These are phyloP conservation scores for Basileuterus tristriatus DNA, from an alignment of 2,797 vertebrate species.

Conservation along the genomic window DNA sequence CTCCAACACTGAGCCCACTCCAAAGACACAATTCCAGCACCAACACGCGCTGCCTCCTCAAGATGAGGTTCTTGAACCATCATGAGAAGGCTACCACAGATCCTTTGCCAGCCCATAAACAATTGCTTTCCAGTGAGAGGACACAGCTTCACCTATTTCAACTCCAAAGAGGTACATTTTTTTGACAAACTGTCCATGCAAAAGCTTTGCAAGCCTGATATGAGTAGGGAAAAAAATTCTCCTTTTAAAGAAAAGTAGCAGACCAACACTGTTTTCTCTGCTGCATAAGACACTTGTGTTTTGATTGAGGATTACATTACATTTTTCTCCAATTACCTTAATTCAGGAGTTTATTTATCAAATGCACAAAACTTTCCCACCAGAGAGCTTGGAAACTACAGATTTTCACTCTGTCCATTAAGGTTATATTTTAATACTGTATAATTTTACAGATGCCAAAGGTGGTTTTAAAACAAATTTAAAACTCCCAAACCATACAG, in stretches of 20 bases:
- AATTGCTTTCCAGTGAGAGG: not conserved
- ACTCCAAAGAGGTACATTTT: not conserved
- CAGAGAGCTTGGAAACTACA: slow-evolving; percentile 64
- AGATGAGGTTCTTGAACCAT: not conserved
- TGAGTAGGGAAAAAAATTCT: not conserved
- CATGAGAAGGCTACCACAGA: not conserved
- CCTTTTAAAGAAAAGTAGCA: not conserved
- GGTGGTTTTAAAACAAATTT: slow-evolving; percentile 1
- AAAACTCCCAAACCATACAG: not conserved
- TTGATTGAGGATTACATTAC: slow-evolving; percentile 17
- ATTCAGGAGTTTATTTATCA: slow-evolving; percentile 51
- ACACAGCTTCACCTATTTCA: accelerated
- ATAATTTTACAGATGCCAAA: slow-evolving; percentile 56
- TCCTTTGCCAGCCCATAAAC: not conserved
- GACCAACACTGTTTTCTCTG: not conserved
- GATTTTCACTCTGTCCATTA: slow-evolving; percentile 55
- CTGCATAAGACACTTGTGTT: not conserved
- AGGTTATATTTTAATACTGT: slow-evolving; percentile 64
- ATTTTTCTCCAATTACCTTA: slow-evolving; percentile 43
- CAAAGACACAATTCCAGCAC: not conserved
- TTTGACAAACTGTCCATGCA: not conserved
- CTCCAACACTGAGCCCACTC: not conserved
- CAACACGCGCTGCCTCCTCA: accelerated
- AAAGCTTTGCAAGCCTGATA: not conserved
- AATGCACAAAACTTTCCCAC: slow-evolving; percentile 38